A percentile compares a stretch with the other conserved stretches of the same genome.
Conservation (phyloP, 2,888 invertebrate genomes). For the Pomacea canaliculata region DNA sequence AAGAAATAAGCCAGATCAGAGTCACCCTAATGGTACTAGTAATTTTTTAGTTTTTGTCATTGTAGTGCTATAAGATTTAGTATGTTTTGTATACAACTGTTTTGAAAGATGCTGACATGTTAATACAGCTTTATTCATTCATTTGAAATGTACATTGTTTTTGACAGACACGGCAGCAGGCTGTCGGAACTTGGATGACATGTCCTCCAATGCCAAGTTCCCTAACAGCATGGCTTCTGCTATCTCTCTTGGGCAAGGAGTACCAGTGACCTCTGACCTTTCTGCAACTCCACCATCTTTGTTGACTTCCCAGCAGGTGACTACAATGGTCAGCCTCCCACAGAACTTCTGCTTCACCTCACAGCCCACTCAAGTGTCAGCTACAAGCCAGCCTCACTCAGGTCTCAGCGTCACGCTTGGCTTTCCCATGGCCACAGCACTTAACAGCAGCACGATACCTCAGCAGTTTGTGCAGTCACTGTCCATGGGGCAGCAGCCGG, state of each 20-base stretch:
- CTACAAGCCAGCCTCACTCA: constrained; percentile 19
- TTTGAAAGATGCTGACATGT: too few species aligned
- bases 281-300: constrained; percentile 17
- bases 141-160: not conserved
- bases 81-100: too few species aligned
- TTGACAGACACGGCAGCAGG: constrained; percentile 14
- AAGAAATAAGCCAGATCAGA: too few species aligned
- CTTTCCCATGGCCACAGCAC: constrained; percentile 25
- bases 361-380: constrained; percentile 25
- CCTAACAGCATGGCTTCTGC: constrained; percentile 9
- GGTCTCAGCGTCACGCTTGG: constrained; percentile 24
- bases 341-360: constrained; percentile 36
- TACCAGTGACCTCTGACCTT: constrained; percentile 6
- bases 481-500: constrained; percentile 33
- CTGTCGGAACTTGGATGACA: not conserved
- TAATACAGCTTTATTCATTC: too few species aligned
- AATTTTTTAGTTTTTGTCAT: too few species aligned
- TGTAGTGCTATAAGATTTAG: too few species aligned
- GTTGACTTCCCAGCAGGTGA: constrained; percentile 20
- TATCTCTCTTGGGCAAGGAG: constrained; percentile 9
- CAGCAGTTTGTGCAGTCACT: constrained; percentile 39
- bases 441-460: constrained; percentile 27
- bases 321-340: constrained; percentile 34
- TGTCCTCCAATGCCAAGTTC: constrained; percentile 16
- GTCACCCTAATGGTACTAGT: too few species aligned